Evolutionary conservation across 2,113 vertebrate genomes (phyloP).

Genomic region (Saguinus imperator): DNA sequence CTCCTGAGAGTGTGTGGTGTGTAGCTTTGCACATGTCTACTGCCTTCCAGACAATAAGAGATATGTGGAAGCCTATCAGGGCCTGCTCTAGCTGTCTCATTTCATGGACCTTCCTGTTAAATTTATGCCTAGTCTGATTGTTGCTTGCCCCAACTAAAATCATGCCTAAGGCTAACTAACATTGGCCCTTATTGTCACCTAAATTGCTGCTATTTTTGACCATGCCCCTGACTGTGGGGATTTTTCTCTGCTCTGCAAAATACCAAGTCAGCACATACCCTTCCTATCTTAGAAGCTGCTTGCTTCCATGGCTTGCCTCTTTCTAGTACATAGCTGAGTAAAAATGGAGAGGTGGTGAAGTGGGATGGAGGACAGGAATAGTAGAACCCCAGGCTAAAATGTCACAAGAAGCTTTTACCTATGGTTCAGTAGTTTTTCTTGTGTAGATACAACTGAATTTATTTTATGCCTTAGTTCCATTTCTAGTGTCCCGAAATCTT

Average conservation of each 20-base stretch:
- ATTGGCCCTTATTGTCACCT: neutral
- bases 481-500: neutral
- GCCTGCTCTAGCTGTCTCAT: neutral
- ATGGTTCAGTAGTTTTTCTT: neutral
- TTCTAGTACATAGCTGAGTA: neutral
- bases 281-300: neutral
- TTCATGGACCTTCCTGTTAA: neutral
- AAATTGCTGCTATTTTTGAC: neutral
- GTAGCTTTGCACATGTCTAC: neutral
- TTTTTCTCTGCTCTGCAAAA: neutral
- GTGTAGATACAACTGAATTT: neutral
- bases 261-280: neutral
- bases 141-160: neutral
- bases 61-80: neutral
- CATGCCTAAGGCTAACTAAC: neutral
- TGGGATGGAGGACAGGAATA: neutral
- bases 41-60: neutral
- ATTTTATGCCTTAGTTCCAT: neutral
- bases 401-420: neutral
- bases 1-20: neutral
- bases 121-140: neutral
- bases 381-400: neutral
- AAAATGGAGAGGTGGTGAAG: neutral
- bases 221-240: neutral
- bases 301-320: neutral